Percentiles rank a stretch among this genome's conserved stretches.
Conservation (phyloP, 2,113 vertebrate genomes). For the Tauraco erythrolophus region DNA sequence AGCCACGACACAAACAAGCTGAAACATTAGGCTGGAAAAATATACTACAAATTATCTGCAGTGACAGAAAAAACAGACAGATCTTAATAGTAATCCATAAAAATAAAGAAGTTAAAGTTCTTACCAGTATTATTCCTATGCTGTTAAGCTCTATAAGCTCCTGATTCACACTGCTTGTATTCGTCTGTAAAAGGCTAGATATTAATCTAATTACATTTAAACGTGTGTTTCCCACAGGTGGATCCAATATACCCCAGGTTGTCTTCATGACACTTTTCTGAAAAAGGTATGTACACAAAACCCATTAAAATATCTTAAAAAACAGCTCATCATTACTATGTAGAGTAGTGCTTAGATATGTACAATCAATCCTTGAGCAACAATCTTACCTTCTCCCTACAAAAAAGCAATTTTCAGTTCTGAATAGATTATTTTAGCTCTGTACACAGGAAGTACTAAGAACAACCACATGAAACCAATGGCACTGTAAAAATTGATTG, state of each 20-base stretch:
- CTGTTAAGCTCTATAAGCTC: slow-evolving; percentile 96
- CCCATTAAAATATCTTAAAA: background rate
- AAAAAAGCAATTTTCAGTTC: background rate
- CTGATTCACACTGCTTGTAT: slow-evolving; percentile 90
- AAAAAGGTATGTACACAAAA: background rate
- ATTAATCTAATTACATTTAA: slow-evolving; percentile 94
- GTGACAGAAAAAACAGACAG: background rate
- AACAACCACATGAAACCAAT: background rate
- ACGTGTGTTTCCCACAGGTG: slow-evolving; percentile 95
- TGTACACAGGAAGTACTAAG: background rate
- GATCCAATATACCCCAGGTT: slow-evolving; percentile 95
- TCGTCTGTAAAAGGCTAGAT: slow-evolving; percentile 93
- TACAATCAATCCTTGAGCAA: background rate
- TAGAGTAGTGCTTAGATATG: background rate
- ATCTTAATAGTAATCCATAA: background rate
- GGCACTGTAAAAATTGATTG: background rate
- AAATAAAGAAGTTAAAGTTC: background rate
- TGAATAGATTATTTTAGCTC: background rate
- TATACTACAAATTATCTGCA: background rate
- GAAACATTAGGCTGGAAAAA: background rate
- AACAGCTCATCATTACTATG: background rate
- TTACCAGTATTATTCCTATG: slow-evolving; percentile 95
- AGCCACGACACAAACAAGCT: background rate
- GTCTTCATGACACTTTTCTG: slow-evolving; percentile 96
- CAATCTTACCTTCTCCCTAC: background rate